Base-by-base conservation (phyloP, 2,113 vertebrate species). In the Eulemur macaco region DNA sequence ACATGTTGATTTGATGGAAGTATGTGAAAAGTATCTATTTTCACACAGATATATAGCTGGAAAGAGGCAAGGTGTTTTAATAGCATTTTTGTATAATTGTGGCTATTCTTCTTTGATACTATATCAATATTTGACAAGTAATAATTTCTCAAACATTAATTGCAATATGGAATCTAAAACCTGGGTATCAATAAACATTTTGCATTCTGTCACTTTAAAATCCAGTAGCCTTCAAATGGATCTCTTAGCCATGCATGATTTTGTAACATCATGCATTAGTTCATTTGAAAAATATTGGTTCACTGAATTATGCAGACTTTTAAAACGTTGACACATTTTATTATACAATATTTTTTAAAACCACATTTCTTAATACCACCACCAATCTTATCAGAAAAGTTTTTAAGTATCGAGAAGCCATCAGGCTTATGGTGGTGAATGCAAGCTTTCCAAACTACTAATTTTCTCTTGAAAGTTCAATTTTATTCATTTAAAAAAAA, bases 381-480 rank as follows among this genome's bases (percentile, higher is more conserved):
- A 89, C 27, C 52, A 73, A 93, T 89, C 47, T 92, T 77, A 85
- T 45, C 66, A 89, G 82, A 89, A 97, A 93, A 63, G 12, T 37
- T 91, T 83, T 91, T 89, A 95, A 92, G n/a, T 82, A 83, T 11
- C 81, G 27, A 50, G 56, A 93, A 94, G 63, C 6, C 47, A 85
- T 86, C 29, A 95, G 42, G 37, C 37, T 91, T n/a, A 56, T 31
- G 54, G 45, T 90, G 34, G 45, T 92, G 5, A 15, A 83, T 6
- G 80, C 5, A 73, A 82, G 63, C 91, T 92, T 89, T 90, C 80
- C 37, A 84, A 87, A 91, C 31, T 82, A 69, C 31, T 94, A 69
- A 80, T 93, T 93, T 95, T 86, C 73, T 82, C 76, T 74, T 96
- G 15, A 97, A 95, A 96, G 52, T 31, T 88, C 69, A 56, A 94